Base-by-base conservation (phyloP, 2,113 vertebrate genomes). In the Chamaetylas fuelleborni region DNA sequence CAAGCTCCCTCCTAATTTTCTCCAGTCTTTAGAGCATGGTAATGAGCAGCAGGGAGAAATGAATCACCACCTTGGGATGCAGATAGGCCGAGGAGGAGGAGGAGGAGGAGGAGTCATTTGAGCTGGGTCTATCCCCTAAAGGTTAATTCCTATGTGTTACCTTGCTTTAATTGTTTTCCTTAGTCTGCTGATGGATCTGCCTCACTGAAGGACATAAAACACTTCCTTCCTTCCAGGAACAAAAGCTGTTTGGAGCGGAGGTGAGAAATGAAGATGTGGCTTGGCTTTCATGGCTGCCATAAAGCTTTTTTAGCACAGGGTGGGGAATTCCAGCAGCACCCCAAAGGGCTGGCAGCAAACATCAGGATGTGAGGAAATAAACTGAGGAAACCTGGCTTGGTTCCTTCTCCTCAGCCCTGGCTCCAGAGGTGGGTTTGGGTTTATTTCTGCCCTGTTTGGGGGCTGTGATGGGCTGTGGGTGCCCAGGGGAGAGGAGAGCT, bases 151-250 rank as follows among this genome's bases (percentile, higher is more conserved):
- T 61, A 13, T 1, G 1, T 66, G 82, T 48, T 92, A 40, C 77
- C 86, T 65, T 29, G 51, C 48, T 91, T 91, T 93, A 93, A 95
- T 83, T 86, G 90, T 88, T 95, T 94, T 51, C 64, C 64, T 82
- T 29, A n/a, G 26, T 19, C 51, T 89, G 71, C 72, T 78, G 84
- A 86, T 78, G 47, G 64, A 86, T 78, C 38, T 78, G 64, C 81
- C 72, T 81, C 69, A 3, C 23, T 45, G 56, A 33, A 50, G 82
- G 70, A 40, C 60, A 40, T 76, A 34, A 71, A 92, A 79, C n/a
- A 51, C 19, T 69, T 71, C 84, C 64, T 91, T 78, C 84, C 80
- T 91, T 56, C 38, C 64, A 67, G 78, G 42, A 79, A 50, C 70
- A 88, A 72, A 83, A 70, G 73, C 73, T 87, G 73, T 79, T 79